Evolutionary conservation across 2,888 invertebrate species (phyloP).

Genomic region (Liopterus haemorrhoidalis): DNA sequence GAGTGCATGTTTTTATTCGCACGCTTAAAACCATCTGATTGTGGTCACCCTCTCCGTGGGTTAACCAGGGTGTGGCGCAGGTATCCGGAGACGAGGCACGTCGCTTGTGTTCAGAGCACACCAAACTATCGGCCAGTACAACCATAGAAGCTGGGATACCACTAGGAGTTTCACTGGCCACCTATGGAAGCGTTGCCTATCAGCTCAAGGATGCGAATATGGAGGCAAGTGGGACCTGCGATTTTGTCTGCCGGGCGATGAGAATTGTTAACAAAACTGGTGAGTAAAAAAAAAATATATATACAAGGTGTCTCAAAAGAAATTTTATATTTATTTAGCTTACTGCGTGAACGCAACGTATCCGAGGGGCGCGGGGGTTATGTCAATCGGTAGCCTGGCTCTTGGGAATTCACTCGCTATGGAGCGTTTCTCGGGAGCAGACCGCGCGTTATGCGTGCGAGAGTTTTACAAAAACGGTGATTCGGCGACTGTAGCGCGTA

Average conservation of each 20-base stretch:
- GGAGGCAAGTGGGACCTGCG: conserved; percentile 67
- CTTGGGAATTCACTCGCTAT: too few relatives aligned
- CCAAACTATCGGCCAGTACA: conserved; percentile 48
- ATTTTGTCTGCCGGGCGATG: conserved; percentile 66
- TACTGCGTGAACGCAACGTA: neutral
- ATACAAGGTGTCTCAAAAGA: neutral
- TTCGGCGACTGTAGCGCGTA: too few relatives aligned
- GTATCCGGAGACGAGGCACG: conserved; percentile 70
- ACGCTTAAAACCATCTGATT: too few relatives aligned
- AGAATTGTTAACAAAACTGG: conserved; percentile 69
- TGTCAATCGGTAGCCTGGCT: too few relatives aligned
- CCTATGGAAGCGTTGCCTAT: conserved; percentile 72
- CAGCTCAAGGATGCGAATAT: conserved; percentile 74
- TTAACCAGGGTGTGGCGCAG: conserved; percentile 43
- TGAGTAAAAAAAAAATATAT: conserved; percentile 41
- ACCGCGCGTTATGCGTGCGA: too few relatives aligned
- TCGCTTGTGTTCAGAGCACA: conserved; percentile 59
- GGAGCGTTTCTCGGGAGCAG: too few relatives aligned
- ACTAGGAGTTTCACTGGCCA: conserved; percentile 51
- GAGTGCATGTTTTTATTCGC: too few relatives aligned
- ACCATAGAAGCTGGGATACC: conserved; percentile 41
- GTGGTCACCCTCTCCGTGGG: neutral
- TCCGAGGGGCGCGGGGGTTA: too few relatives aligned
- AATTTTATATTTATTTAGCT: too few relatives aligned
- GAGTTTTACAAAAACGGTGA: too few relatives aligned